phyloP scores from a whole-genome alignment of 2,888 invertebrate species.

The Chorisops tibialis region DNA sequence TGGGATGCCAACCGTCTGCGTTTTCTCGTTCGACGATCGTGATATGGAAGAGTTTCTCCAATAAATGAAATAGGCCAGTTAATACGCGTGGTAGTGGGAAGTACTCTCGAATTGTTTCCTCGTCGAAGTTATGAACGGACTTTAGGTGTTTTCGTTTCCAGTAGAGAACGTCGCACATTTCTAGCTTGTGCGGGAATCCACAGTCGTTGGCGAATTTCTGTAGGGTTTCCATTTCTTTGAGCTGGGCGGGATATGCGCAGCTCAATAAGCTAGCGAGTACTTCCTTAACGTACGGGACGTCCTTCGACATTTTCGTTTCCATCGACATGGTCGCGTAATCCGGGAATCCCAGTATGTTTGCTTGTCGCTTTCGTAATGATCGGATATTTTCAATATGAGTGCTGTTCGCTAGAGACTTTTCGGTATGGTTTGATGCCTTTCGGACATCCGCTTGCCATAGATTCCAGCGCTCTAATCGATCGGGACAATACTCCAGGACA shows the following conservation, averaged over 20 bases:
- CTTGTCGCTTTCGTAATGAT: constrained; percentile 64
- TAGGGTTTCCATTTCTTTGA: constrained; percentile 67
- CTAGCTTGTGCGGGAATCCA: constrained; percentile 67
- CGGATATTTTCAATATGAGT: constrained; percentile 76
- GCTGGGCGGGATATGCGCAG: constrained; percentile 71
- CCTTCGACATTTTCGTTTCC: constrained; percentile 90
- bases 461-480: constrained; percentile 74
- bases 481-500: constrained; percentile 83
- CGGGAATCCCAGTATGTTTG: constrained; percentile 73
- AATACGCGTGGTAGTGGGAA: constrained; percentile 80
- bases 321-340: constrained; percentile 83
- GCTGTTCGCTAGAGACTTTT: constrained; percentile 66
- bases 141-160: constrained; percentile 77
- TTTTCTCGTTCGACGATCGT: constrained; percentile 65
- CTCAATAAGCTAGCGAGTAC: constrained; percentile 65
- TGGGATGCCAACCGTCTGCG: constrained; percentile 78
- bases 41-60: constrained; percentile 74
- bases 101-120: constrained; percentile 70
- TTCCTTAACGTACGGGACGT: constrained; percentile 67
- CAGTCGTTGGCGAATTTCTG: constrained; percentile 69
- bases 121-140: constrained; percentile 64
- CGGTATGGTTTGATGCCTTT: constrained; percentile 65
- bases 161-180: constrained; percentile 82
- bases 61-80: constrained; percentile 71
- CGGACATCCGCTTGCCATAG: constrained; percentile 77